Conservation (phyloP, 2,888 invertebrate species). For the Acronicta alni region DNA sequence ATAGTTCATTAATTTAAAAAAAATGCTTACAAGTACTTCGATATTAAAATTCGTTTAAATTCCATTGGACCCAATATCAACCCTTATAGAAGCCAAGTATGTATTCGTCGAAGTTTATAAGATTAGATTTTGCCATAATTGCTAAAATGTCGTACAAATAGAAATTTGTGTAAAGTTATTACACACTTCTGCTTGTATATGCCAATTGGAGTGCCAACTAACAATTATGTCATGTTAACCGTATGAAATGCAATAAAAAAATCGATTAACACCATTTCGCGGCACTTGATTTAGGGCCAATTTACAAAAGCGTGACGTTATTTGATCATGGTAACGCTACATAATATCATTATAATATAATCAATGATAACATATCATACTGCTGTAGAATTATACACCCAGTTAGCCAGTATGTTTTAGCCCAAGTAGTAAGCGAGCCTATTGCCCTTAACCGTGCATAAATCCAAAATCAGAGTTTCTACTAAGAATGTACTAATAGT, state of each 20-base stretch:
- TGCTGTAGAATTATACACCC: no score
- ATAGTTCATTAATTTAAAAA: no score
- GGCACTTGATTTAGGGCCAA: slow-evolving; percentile 9
- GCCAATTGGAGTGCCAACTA: neutral
- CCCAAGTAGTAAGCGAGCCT: no score
- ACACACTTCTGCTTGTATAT: neutral
- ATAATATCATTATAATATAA: neutral
- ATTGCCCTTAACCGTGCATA: no score
- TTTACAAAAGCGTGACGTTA: slow-evolving; percentile 7
- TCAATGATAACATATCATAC: neutral
- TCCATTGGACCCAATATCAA: slow-evolving; percentile 2
- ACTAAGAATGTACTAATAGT: no score
- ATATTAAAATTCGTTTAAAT: neutral
- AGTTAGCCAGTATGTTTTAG: no score
- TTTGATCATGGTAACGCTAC: neutral
- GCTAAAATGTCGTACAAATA: neutral
- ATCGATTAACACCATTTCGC: slow-evolving; percentile 27
- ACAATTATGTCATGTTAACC: slow-evolving; percentile 11
- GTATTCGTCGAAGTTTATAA: neutral
- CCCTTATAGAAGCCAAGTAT: slow-evolving; percentile 6
- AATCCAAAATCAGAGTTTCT: no score
- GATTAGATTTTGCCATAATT: neutral
- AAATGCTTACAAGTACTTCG: no score
- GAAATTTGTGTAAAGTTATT: neutral
- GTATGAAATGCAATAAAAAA: slow-evolving; percentile 21